Evolutionary conservation across 2,797 vertebrate species (phyloP).

Genomic region (Huso huso): DNA sequence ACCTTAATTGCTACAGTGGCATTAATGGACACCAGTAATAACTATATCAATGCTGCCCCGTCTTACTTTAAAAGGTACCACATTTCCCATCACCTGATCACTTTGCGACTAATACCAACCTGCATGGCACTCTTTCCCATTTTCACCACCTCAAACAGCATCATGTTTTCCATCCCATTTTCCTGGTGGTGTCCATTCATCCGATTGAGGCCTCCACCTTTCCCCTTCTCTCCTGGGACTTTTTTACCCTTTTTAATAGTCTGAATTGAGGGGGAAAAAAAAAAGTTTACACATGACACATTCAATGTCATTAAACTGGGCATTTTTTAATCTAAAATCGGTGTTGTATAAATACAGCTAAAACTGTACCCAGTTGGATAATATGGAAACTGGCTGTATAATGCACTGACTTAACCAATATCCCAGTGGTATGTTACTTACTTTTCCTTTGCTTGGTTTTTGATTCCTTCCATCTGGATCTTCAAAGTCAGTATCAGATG

Average conservation of each 20-base stretch:
- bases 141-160: conserved; percentile 96
- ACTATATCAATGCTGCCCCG: too few relatives aligned
- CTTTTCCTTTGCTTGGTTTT: conserved; percentile 86
- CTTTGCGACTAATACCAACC: conserved; percentile 51
- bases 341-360: too few relatives aligned
- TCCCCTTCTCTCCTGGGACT: conserved; percentile 73
- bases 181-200: conserved; percentile 98
- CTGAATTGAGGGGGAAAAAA: conserved; percentile 33
- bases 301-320: too few relatives aligned
- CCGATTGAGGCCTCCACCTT: conserved; percentile 70
- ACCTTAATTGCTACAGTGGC: too few relatives aligned
- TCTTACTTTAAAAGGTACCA: too few relatives aligned
- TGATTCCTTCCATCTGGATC: conserved; percentile 85
- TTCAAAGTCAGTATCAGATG: conserved; percentile 94
- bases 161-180: conserved; percentile 98
- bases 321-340: too few relatives aligned
- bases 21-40: too few relatives aligned
- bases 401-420: too few relatives aligned
- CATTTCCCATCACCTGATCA: too few relatives aligned
- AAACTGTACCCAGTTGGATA: too few relatives aligned
- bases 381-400: neutral
- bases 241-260: conserved; percentile 90
- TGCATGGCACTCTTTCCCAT: conserved; percentile 98
- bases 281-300: conserved; percentile 17
- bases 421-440: conserved; percentile 34